Evolutionary conservation across 2,113 vertebrate genomes (phyloP).

Genomic region (Patagioenas fasciata): DNA sequence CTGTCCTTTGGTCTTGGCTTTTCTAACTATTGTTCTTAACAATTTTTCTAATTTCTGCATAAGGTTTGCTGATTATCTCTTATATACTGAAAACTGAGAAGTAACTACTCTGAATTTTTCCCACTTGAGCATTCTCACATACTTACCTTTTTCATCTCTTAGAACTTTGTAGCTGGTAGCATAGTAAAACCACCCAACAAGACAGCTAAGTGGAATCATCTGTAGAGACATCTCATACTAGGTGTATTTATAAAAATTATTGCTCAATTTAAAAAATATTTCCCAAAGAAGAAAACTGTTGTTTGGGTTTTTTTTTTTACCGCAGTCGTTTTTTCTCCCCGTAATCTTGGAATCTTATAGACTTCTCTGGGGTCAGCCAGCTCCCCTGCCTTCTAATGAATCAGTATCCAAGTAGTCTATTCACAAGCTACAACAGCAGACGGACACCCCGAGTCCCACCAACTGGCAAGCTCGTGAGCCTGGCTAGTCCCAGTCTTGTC

Average conservation of each 20-base stretch:
- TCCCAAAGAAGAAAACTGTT: not conserved
- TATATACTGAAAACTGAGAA: not conserved
- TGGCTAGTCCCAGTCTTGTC: not conserved
- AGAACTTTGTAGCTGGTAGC: not conserved
- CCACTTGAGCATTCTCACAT: not conserved
- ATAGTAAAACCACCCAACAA: not conserved
- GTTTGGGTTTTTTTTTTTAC: accelerated
- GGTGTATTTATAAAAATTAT: not conserved
- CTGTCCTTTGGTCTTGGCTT: not conserved
- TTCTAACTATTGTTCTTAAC: not conserved
- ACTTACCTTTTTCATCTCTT: not conserved
- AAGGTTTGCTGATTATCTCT: not conserved
- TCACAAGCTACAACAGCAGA: not conserved
- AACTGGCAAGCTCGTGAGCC: not conserved
- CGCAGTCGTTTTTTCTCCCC: accelerated
- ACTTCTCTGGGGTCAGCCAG: not conserved
- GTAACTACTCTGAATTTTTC: not conserved
- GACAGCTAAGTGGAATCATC: not conserved
- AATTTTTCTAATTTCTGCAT: not conserved
- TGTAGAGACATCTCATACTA: not conserved
- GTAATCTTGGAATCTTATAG: not conserved
- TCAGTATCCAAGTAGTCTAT: not conserved
- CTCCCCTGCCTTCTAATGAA: not conserved
- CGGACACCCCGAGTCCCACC: not conserved
- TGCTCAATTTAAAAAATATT: not conserved